Evolutionary conservation across 2,888 invertebrate genomes (phyloP).

Genomic region (Brachynemurus nebulosus): DNA sequence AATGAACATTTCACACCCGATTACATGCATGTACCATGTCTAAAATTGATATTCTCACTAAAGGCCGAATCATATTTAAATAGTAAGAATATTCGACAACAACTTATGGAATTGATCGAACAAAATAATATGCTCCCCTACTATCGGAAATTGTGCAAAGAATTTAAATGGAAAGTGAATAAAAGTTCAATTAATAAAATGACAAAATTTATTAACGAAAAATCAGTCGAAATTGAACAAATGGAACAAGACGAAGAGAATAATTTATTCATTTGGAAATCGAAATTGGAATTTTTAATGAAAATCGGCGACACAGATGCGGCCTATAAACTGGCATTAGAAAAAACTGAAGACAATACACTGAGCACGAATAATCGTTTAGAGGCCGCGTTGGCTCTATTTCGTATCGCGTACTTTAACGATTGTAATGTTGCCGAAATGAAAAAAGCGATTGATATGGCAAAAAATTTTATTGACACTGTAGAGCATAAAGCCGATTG

Average conservation of each 20-base stretch:
- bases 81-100: not conserved
- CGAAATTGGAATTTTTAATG: constrained; percentile 30
- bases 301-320: constrained; percentile 30
- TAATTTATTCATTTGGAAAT: constrained; percentile 23
- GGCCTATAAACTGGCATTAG: constrained; percentile 24
- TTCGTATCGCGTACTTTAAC: constrained; percentile 28
- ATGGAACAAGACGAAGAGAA: constrained; percentile 22
- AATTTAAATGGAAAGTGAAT: constrained; percentile 36
- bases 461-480: constrained; percentile 13
- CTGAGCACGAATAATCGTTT: constrained; percentile 22
- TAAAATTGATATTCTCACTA: constrained; percentile 7
- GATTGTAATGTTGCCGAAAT: constrained; percentile 23
- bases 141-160: constrained; percentile 40
- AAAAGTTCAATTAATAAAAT: constrained; percentile 23
- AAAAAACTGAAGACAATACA: constrained; percentile 27
- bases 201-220: constrained; percentile 21
- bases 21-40: constrained; percentile 7
- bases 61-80: not conserved
- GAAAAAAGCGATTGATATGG: constrained; percentile 12
- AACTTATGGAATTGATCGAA: constrained; percentile 5
- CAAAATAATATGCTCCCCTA: constrained; percentile 43
- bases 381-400: constrained; percentile 31
- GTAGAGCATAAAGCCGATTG: constrained; percentile 51
- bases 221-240: constrained; percentile 21
- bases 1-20: constrained; percentile 4